Conservation (phyloP, 1,140 invertebrate genomes). For the Panagrolaimus sp. region DNA sequence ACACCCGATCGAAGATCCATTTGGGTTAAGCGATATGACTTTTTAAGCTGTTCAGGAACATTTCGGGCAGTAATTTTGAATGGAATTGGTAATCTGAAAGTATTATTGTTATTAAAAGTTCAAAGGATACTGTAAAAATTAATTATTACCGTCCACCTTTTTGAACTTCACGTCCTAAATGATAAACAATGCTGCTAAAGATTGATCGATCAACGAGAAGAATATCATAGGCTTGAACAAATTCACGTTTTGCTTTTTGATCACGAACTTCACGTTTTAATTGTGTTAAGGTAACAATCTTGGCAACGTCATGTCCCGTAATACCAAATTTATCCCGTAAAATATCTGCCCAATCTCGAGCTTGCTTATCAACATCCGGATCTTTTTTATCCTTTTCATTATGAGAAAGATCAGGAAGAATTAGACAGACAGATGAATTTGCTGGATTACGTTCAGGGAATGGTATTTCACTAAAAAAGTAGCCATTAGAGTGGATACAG, state of each 20-base stretch:
- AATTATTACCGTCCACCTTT: slow-evolving; percentile 18
- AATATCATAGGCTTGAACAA: slow-evolving; percentile 35
- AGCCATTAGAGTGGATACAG: neutral
- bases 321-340: slow-evolving; percentile 36
- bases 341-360: slow-evolving; percentile 36
- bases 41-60: slow-evolving; percentile 19
- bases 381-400: slow-evolving; percentile 30
- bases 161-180: slow-evolving; percentile 16
- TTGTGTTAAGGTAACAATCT: slow-evolving; percentile 41
- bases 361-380: slow-evolving; percentile 45
- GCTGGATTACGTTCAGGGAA: slow-evolving; percentile 30
- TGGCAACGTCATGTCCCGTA: slow-evolving; percentile 34
- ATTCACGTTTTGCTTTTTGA: slow-evolving; percentile 29
- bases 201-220: slow-evolving; percentile 17
- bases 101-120: neutral
- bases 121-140: neutral
- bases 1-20: neutral
- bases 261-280: slow-evolving; percentile 36
- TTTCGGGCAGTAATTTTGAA: slow-evolving; percentile 14
- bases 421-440: slow-evolving; percentile 43
- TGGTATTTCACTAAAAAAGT: slow-evolving; percentile 33
- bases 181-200: slow-evolving; percentile 13
- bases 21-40: neutral
- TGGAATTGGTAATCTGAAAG: neutral
- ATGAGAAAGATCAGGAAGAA: slow-evolving; percentile 40